Conservation (phyloP, 2,888 invertebrate species). For the Caradrina kadenii region DNA sequence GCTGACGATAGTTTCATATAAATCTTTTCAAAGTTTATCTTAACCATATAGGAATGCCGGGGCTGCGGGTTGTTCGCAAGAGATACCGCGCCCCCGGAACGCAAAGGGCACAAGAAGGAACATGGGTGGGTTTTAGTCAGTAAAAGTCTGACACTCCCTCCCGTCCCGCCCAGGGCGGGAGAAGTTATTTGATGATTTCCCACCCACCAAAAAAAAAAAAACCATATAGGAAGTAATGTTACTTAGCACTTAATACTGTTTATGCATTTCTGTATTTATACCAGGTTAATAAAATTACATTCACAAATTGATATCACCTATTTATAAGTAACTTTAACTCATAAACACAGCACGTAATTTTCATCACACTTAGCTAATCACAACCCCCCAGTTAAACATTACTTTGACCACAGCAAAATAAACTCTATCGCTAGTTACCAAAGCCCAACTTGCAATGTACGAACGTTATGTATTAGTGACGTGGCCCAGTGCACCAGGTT, state of each 20-base stretch:
- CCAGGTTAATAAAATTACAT: background rate
- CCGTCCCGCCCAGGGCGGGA: too few relatives aligned
- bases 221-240: too few relatives aligned
- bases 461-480: conserved; percentile 36
- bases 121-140: too few relatives aligned
- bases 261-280: background rate
- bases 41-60: too few relatives aligned
- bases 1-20: conserved; percentile 12
- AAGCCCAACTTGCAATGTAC: conserved; percentile 9
- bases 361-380: conserved; percentile 55
- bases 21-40: background rate
- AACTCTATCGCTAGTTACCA: conserved; percentile 1
- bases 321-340: conserved; percentile 10
- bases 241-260: too few relatives aligned
- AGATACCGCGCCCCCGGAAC: too few relatives aligned
- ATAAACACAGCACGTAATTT: conserved; percentile 49
- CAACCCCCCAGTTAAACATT: conserved; percentile 38
- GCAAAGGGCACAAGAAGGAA: too few relatives aligned
- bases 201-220: too few relatives aligned
- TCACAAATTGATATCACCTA: conserved; percentile 17
- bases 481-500: conserved; percentile 73
- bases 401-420: conserved; percentile 3
- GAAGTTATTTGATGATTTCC: too few relatives aligned
- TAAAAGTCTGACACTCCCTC: too few relatives aligned
- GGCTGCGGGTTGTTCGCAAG: too few relatives aligned